Evolutionary conservation across 2,113 vertebrate genomes (phyloP).

Genomic region (Macquaria australasica): DNA sequence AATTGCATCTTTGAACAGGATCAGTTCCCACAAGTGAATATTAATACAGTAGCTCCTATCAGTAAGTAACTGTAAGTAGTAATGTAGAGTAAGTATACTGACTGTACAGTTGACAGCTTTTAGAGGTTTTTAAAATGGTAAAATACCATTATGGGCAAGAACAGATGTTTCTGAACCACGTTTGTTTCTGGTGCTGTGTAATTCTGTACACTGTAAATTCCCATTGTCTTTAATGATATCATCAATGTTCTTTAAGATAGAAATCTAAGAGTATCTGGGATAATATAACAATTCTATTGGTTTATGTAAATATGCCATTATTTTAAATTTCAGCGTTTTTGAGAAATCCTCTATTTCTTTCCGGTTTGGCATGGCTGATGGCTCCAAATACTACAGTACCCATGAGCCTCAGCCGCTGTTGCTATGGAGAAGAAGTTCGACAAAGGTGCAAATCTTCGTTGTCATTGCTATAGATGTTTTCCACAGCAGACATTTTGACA

Average conservation of each 20-base stretch:
- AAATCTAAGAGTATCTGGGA: neutral
- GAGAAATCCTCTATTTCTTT: neutral
- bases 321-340: neutral
- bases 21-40: neutral
- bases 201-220: neutral
- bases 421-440: neutral
- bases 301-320: neutral
- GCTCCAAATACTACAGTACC: neutral
- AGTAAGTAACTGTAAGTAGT: neutral
- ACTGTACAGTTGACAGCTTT: neutral
- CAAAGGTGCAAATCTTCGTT: neutral
- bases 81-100: neutral
- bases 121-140: too few species aligned
- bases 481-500: neutral
- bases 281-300: neutral
- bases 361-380: neutral
- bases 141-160: too few species aligned
- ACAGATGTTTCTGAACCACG: too few species aligned
- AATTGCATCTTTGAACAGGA: neutral
- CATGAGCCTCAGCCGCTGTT: neutral
- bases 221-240: neutral
- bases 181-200: neutral
- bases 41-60: neutral
- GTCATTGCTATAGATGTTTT: neutral
- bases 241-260: too few species aligned